Percentiles rank a stretch among this genome's conserved stretches.
Evolutionary conservation across 2,113 vertebrate species (phyloP).

Genomic region (Zeus faber): DNA sequence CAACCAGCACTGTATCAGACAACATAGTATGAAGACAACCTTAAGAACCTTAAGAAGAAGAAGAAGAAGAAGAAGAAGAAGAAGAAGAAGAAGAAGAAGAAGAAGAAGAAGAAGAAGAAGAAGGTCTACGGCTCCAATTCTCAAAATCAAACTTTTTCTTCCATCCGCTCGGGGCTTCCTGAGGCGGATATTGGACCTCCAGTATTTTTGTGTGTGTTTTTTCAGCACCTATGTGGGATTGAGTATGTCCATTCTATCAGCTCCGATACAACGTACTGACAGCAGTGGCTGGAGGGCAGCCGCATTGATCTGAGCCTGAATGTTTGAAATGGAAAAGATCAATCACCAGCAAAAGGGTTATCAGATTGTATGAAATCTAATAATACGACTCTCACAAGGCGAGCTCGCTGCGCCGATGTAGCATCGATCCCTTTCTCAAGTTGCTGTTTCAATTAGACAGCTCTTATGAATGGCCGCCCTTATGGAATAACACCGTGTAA

Average conservation of each 20-base stretch:
- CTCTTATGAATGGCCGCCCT: slow-evolving; percentile 54
- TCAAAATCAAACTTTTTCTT: no score
- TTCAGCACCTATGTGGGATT: no score
- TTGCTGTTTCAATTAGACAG: slow-evolving; percentile 72
- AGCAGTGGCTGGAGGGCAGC: slow-evolving; percentile 46
- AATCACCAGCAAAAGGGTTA: slow-evolving; percentile 74
- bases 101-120: no score
- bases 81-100: no score
- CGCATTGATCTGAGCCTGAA: slow-evolving; percentile 53
- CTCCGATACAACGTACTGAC: slow-evolving; percentile 30
- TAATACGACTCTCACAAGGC: slow-evolving; percentile 67
- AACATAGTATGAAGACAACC: no score
- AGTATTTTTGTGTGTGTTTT: no score
- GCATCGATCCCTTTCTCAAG: slow-evolving; percentile 67
- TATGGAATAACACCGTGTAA: slow-evolving; percentile 46
- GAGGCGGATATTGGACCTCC: no score
- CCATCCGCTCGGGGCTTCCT: no score
- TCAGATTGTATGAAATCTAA: slow-evolving; percentile 75
- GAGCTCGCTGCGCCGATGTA: slow-evolving; percentile 57
- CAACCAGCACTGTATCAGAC: no score
- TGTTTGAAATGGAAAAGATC: slow-evolving; percentile 70
- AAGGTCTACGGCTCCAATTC: no score
- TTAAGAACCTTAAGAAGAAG: no score
- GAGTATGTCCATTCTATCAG: slow-evolving; percentile 20
- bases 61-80: no score